Evolutionary conservation across 2,797 vertebrate species (phyloP).

Genomic region (Rhabdomys pumilio): DNA sequence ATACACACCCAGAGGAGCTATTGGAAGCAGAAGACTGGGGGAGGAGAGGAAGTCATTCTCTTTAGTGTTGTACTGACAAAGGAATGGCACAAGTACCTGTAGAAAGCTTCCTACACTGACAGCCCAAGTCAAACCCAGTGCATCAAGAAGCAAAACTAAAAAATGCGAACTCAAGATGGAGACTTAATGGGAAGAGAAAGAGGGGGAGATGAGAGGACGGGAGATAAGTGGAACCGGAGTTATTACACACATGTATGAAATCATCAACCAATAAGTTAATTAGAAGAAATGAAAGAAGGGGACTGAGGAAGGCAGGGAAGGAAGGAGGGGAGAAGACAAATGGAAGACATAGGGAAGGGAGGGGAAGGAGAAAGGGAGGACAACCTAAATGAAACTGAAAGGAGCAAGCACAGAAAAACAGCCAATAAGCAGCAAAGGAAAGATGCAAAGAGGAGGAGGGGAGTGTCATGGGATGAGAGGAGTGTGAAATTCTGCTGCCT

Average conservation of each 20-base stretch:
- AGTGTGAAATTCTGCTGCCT: background rate
- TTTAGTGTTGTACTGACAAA: background rate
- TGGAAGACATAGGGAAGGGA: too few relatives aligned
- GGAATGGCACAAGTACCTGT: too few relatives aligned
- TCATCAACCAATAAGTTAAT: background rate
- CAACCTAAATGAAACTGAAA: background rate
- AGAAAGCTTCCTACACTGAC: too few relatives aligned
- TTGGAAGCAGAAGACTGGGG: background rate
- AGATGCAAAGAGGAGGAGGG: background rate
- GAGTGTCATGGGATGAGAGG: background rate
- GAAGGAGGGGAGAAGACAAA: background rate
- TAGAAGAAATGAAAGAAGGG: background rate
- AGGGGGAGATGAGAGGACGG: background rate
- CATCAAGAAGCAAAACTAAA: background rate
- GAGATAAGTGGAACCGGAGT: too few relatives aligned
- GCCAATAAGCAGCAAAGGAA: background rate
- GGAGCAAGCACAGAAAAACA: conserved; percentile 5
- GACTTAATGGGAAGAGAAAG: background rate
- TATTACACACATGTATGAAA: background rate
- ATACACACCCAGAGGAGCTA: background rate
- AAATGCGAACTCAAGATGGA: background rate
- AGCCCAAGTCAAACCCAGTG: background rate
- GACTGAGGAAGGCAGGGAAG: background rate
- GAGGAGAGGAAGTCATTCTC: background rate
- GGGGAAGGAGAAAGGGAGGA: background rate